Evolutionary conservation across 2,797 vertebrate species (phyloP), one percentile per base, ranked within the genome.

Genomic region (Rhincodon typus): DNA sequence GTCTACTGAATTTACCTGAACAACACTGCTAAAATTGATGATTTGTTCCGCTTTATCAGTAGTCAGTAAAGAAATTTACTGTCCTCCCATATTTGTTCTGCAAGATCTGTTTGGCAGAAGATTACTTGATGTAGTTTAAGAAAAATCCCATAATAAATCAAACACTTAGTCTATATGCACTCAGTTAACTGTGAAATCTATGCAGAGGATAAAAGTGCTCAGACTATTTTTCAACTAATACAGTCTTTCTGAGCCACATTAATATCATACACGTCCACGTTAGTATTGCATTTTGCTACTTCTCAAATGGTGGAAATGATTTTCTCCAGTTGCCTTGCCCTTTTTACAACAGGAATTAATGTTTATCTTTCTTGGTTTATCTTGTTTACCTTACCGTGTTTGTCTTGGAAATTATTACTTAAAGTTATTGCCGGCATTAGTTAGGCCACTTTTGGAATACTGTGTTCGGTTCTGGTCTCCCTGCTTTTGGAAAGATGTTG

Each of bases 161-260:
- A 69, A n/a, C n/a, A 69, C 12, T 69, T 69, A 66, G 88, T 67
- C 88, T 38, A 4, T 34, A 38, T n/a, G 34, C 17, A 67, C n/a
- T 69, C 66, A 69, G 66, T 93, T 93, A 69, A 38, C 38, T 93
- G 62, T 93, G 90, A 42, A 93, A 69, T 69, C 90, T 93, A 93
- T 69, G n/a, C 7, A 27, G 30, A 69, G 67, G 66, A 93, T 69
- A 69, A 93, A 38, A 93, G 17, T 69, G 57, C 38, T 12, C n/a
- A 21, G 21, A 27, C n/a, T 42, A 69, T 93, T 69, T 93, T 82
- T 66, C 34, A 82, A 82, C n/a, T 21, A 91, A 53, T 62, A n/a
- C 62, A 67, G 34, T 7, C 57, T 23, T 62, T 10, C 34, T 67
- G 34, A 93, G 21, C 34, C 34, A 38, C 34, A 67, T 38, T 93